These are phyloP conservation scores for Drosophila varians DNA, from an alignment of 1,140 invertebrate genomes.

Conservation along the genomic window DNA sequence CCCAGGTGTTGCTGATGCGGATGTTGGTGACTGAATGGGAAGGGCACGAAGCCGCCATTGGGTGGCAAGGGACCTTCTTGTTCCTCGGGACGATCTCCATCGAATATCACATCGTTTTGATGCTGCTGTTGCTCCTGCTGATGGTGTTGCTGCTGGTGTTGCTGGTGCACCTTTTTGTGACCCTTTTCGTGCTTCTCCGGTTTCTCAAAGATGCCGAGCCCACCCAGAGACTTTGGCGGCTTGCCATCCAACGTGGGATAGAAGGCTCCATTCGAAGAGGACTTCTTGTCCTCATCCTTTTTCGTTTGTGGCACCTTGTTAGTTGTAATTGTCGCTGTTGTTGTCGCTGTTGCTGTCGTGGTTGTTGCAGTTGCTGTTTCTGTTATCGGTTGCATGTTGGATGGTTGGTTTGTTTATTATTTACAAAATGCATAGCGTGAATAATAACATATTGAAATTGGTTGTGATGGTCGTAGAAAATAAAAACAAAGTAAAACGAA, in stretches of 20 bases:
- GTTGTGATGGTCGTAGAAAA: constrained; percentile 57
- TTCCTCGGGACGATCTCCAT: constrained; percentile 68
- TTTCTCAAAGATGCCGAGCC: constrained; percentile 63
- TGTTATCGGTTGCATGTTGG: constrained; percentile 56
- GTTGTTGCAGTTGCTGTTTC: constrained; percentile 58
- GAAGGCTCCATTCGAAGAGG: constrained; percentile 56
- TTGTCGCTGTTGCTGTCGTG: constrained; percentile 61
- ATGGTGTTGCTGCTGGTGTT: constrained; percentile 27
- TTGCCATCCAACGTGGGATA: constrained; percentile 83
- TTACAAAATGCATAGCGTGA: constrained; percentile 78
- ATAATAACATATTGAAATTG: constrained; percentile 53
- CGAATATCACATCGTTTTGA: constrained; percentile 80
- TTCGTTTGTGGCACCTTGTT: constrained; percentile 36
- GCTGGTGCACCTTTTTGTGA: constrained; percentile 57
- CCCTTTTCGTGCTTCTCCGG: constrained; percentile 56
- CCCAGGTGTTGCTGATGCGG: constrained; percentile 68
- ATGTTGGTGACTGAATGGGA: constrained; percentile 65
- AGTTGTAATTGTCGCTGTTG: constrained; percentile 31
- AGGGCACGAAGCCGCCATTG: constrained; percentile 57
- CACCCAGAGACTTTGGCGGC: constrained; percentile 59
- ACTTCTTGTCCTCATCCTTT: constrained; percentile 64
- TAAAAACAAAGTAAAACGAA: constrained; percentile 62
- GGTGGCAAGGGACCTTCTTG: constrained; percentile 66
- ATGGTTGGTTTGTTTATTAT: constrained; percentile 68
- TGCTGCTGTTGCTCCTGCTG: constrained; percentile 61